Evolutionary conservation across 2,113 vertebrate genomes (phyloP).

Genomic region (Rhinopithecus roxellana): DNA sequence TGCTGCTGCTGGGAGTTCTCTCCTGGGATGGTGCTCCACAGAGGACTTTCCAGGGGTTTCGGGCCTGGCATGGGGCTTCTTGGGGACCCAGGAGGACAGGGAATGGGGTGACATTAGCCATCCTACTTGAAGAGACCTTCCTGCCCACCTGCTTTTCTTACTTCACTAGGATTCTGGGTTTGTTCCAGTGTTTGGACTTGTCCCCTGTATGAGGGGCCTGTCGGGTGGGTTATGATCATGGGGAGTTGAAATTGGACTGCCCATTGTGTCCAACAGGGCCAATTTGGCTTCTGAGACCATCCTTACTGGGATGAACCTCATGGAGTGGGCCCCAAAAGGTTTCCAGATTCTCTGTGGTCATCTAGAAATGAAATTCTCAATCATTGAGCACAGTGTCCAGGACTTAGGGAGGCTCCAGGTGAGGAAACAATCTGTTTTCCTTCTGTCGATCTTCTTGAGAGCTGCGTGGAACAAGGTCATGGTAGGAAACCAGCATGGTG

Average conservation of each 20-base stretch:
- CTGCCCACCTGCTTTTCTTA: background rate
- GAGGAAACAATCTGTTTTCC: background rate
- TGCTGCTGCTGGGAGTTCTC: background rate
- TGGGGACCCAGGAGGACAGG: background rate
- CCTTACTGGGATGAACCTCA: background rate
- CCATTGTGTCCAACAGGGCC: background rate
- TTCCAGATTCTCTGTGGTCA: background rate
- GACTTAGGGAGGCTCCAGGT: background rate
- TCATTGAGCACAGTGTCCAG: background rate
- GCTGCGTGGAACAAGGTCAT: background rate
- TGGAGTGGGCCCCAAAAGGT: background rate
- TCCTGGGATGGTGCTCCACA: slow-evolving; percentile 29
- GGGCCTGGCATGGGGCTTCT: background rate
- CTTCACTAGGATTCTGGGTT: background rate
- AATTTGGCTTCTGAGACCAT: background rate
- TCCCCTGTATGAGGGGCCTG: background rate
- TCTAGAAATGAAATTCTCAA: background rate
- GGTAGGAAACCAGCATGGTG: background rate
- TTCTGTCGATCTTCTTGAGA: background rate
- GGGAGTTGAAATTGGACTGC: too few species aligned
- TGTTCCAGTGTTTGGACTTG: background rate
- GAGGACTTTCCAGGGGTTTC: fast-evolving
- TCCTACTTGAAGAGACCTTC: background rate
- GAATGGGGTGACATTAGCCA: too few species aligned
- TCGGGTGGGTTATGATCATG: fast-evolving